Evolutionary conservation across 2,113 vertebrate species (phyloP), one percentile per base, ranked within the genome.

Genomic region (Rhombomys opimus): DNA sequence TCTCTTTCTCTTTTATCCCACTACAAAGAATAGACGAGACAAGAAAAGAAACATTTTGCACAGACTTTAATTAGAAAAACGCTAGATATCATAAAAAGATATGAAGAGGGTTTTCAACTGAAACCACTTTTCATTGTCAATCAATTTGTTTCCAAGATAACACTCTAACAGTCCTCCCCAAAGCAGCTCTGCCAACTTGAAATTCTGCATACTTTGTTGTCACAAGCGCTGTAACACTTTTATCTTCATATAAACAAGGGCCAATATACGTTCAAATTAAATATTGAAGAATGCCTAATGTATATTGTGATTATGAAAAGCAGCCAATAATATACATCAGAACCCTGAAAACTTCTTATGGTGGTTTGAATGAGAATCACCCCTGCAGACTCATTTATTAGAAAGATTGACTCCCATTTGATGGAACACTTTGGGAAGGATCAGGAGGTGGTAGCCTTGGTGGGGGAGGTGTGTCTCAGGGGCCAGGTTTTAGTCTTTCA

Each of bases 1-100:
- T 84, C 9, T 78, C 59, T 72, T 88, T 15, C 76, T 90, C 93
- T 96, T 93, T 97, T 52, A 94, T 96, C 52, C 14, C 30, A 85
- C 80, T 93, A 41, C 46, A 95, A 90, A 95, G 35, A 90, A 59
- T 1, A 72, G 15, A 76, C 67, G 87, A 67, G 46, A 7, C 30
- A n/a, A 57, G 1, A 78, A 91, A 86, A 81, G 23, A 94, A 93
- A 93, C 5, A 52, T 23, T 85, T 95, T 89, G 12, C 61, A 38
- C 4, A 50, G 50, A 30, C 8, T 91, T 87, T 95, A 81, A 89
- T 77, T 95, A 67, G 75, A 84, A 91, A 93, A 84, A 22, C 2
- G 50, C 63, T 35, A 77, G 50, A 89, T 80, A 95, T 95, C 63
- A 63, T 86, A n/a, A 32, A 87, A 93, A 91, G 13, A 59, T 89